phyloP scores from a whole-genome alignment of 92 coral and sea anemone genomes.

The Chrysogorgia sp. region DNA sequence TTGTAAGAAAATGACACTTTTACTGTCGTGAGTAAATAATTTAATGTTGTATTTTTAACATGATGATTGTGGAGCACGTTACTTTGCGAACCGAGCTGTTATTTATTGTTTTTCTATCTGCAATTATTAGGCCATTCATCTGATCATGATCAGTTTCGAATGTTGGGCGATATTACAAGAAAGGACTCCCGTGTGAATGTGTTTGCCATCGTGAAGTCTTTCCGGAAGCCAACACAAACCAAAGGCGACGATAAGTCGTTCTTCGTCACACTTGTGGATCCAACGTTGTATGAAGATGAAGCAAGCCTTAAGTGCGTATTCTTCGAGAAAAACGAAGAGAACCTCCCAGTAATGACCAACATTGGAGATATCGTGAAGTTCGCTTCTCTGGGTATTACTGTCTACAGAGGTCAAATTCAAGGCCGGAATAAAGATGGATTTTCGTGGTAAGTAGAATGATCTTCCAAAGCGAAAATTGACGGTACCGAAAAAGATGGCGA shows the following conservation, averaged over 20 bases:
- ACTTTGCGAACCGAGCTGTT: too few relatives aligned
- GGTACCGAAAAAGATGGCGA: too few relatives aligned
- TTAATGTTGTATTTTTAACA: too few relatives aligned
- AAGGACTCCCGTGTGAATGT: slow-evolving; percentile 56
- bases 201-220: slow-evolving; percentile 79
- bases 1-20: too few relatives aligned
- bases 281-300: slow-evolving; percentile 57
- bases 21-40: too few relatives aligned
- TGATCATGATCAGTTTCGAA: background rate
- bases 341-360: slow-evolving; percentile 63
- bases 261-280: slow-evolving; percentile 72
- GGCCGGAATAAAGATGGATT: slow-evolving; percentile 48
- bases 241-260: slow-evolving; percentile 67
- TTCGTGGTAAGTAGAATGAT: slow-evolving; percentile 56
- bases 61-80: too few relatives aligned
- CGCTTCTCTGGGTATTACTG: slow-evolving; percentile 53
- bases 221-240: slow-evolving; percentile 69
- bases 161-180: slow-evolving; percentile 5
- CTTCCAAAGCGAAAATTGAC: too few relatives aligned
- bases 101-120: too few relatives aligned
- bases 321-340: slow-evolving; percentile 60
- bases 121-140: too few relatives aligned
- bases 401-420: slow-evolving; percentile 60
- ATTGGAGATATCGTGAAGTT: slow-evolving; percentile 82
- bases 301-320: slow-evolving; percentile 66